phyloP scores from a whole-genome alignment of 1,140 invertebrate species.

The Drosophila ambigua region DNA sequence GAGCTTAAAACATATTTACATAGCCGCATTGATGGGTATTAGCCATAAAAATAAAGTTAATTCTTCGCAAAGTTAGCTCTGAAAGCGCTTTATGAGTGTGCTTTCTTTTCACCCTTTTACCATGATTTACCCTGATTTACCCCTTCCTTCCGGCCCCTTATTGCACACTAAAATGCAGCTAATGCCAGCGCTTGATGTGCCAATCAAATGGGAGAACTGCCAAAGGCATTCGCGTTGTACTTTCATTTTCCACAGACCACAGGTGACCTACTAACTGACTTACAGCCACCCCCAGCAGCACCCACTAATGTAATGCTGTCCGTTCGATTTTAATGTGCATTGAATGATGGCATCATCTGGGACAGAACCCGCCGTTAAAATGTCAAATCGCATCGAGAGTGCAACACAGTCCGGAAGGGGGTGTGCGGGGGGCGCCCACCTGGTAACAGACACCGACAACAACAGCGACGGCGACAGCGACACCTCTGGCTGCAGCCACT shows the following conservation, averaged over 20 bases:
- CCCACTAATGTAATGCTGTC: neutral
- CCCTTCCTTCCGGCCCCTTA: no score
- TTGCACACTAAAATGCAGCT: neutral
- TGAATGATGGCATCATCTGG: constrained; percentile 62
- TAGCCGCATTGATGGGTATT: no score
- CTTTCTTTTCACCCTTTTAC: no score
- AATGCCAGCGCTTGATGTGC: no score
- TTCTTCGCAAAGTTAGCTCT: no score
- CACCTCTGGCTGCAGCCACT: neutral
- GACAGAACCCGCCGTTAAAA: constrained; percentile 40
- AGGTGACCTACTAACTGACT: constrained; percentile 40
- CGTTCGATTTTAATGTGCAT: constrained; percentile 47
- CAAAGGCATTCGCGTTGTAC: neutral
- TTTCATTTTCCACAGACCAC: constrained; percentile 29
- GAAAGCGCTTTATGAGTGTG: no score
- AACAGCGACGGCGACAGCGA: no score
- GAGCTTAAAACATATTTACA: no score
- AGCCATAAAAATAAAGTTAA: no score
- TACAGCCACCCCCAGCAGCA: neutral
- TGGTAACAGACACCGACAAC: constrained; percentile 9
- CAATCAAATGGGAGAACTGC: no score
- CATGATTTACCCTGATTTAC: no score
- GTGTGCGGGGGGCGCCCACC: constrained; percentile 14
- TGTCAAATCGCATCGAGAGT: constrained; percentile 54
- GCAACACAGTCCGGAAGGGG: constrained; percentile 35